Evolutionary conservation across 2,113 vertebrate genomes (phyloP).

Genomic region (Rynchops niger): DNA sequence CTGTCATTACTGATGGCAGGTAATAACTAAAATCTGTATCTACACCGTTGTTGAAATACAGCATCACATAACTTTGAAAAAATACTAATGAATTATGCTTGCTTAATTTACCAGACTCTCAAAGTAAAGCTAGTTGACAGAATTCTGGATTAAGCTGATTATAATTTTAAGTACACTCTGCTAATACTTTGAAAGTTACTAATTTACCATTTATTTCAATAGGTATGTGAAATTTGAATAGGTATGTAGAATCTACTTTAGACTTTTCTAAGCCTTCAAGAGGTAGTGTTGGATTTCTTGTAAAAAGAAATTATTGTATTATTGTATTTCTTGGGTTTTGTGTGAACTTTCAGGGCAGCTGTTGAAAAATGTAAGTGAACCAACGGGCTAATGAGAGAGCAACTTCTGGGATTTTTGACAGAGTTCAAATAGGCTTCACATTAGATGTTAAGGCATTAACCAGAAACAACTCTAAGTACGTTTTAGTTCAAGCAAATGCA

Average conservation of each 20-base stretch:
- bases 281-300: not conserved
- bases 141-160: slow-evolving; percentile 44
- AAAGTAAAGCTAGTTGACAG: slow-evolving; percentile 37
- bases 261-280: not conserved
- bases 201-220: not conserved
- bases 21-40: slow-evolving; percentile 35
- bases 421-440: not conserved
- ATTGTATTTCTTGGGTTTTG: not conserved
- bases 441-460: not conserved
- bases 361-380: not conserved
- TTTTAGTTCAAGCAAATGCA: not conserved
- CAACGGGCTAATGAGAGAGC: not conserved
- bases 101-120: slow-evolving; percentile 24
- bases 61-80: not conserved
- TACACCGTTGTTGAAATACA: not conserved
- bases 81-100: not conserved
- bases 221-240: not conserved
- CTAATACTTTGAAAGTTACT: not conserved
- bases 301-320: not conserved
- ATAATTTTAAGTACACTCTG: not conserved
- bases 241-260: not conserved
- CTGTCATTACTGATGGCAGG: slow-evolving; percentile 8
- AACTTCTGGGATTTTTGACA: not conserved
- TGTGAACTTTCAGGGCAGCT: not conserved
- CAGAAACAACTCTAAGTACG: not conserved